Evolutionary conservation across 1,140 invertebrate genomes (phyloP), one percentile per base, ranked within the genome.

Genomic region (Rhizoglyphus robini): DNA sequence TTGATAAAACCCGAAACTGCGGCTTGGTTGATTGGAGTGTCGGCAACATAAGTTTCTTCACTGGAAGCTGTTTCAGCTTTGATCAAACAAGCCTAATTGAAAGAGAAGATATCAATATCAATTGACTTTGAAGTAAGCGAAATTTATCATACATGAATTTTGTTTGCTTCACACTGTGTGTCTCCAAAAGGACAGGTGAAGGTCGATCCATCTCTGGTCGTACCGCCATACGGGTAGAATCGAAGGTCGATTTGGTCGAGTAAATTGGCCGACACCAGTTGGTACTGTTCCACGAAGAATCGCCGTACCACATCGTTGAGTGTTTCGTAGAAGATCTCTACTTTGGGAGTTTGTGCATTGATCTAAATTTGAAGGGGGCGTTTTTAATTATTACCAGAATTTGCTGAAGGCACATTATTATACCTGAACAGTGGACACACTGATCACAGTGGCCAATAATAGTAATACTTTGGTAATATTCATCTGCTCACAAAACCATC

Each of bases 211-310:
- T 34, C 18, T 49, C 51, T 2, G 1, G 1, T 36, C 1, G 63
- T 64, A 2, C 41, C 34, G 1, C 65, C 65, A 63, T 66, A 66
- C 13, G 65, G 65, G 29, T 29, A 36, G 13, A 66, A 31, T 29
- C 47, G 20, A 18, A 66, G 36, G 36, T 66, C 15, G 23, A 66
- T 65, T 23, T 46, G 25, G 5, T 4, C 23, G 11, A 18, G n/a
- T 18, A 67, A 48, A 23, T 41, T 36, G 27, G 47, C 18, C 11
- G 11, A 8, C 20, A 66, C 63, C 20, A 38, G n/a, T 20, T 23
- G 4, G 23, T 41, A 66, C 38, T 66, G 34, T 63, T 66, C 65
- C 11, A 66, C 60, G 13, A 66, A 67, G 25, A 66, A 66, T 38
- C 29, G 3, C 11, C 63, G 13, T 13, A 48, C 46, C 15, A 20